Percentiles rank a stretch among this genome's conserved stretches.
These are phyloP conservation scores for Tautogolabrus adspersus DNA, from an alignment of 2,113 vertebrate species.

Conservation along the genomic window DNA sequence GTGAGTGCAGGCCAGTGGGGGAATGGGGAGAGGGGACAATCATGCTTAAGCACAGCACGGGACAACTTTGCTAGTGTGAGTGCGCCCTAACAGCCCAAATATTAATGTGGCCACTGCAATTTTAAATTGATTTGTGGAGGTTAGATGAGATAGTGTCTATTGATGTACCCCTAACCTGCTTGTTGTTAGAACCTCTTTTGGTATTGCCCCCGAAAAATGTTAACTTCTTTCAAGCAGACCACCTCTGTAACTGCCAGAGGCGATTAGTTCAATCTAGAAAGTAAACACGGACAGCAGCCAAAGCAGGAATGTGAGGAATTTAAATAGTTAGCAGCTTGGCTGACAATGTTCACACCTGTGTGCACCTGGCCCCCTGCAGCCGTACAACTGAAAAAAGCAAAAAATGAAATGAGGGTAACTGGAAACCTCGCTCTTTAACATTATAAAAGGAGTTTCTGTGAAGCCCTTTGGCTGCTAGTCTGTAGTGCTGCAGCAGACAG, in stretches of 20 bases:
- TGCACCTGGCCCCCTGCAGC: background rate
- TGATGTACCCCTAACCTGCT: no score
- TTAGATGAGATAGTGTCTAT: no score
- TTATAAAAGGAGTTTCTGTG: background rate
- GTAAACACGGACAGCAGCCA: background rate
- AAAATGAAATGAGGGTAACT: background rate
- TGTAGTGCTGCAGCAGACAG: background rate
- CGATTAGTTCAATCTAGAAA: background rate
- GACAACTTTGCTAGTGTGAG: no score
- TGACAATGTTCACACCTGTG: background rate
- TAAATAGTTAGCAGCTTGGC: background rate
- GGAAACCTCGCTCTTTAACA: background rate
- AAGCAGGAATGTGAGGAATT: background rate
- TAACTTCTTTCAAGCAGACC: background rate
- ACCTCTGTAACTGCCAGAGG: fast-evolving
- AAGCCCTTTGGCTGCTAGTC: background rate
- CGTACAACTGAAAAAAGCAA: background rate
- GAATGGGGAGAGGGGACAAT: no score
- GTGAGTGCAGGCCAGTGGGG: no score
- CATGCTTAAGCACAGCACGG: no score
- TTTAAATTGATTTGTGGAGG: no score
- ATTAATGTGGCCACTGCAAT: no score
- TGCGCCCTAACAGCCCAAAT: no score
- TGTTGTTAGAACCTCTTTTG: no score
- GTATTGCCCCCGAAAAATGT: background rate